These are phyloP conservation scores for Nysson spinosus DNA, from an alignment of 2,888 invertebrate genomes.

Conservation along the genomic window DNA sequence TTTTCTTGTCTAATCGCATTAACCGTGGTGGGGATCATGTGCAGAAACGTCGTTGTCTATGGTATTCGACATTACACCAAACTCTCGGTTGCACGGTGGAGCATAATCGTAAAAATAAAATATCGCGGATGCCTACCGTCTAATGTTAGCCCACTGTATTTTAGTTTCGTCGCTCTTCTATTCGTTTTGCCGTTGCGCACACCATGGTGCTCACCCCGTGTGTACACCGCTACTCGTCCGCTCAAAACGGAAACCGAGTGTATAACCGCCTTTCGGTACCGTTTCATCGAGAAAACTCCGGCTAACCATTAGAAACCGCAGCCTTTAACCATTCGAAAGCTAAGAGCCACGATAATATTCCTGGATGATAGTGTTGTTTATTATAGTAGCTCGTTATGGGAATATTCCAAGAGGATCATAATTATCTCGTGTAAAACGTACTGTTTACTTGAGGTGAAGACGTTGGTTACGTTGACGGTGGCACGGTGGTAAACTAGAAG, in stretches of 20 bases:
- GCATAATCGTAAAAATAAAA: slow-evolving; percentile 55
- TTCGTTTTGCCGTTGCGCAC: slow-evolving; percentile 32
- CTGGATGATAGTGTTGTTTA: too few species aligned
- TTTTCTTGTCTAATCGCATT: too few species aligned
- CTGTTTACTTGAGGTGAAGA: too few species aligned
- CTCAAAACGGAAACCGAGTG: slow-evolving; percentile 53
- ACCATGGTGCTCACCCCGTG: slow-evolving; percentile 27
- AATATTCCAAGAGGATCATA: too few species aligned
- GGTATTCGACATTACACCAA: background rate
- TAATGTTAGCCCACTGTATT: slow-evolving; percentile 55
- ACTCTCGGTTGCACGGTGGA: background rate
- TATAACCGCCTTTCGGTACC: slow-evolving; percentile 53
- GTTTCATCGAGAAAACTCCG: slow-evolving; percentile 43
- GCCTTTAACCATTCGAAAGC: background rate
- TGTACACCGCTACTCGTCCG: slow-evolving; percentile 35
- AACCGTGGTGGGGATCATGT: too few species aligned
- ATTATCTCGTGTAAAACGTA: too few species aligned
- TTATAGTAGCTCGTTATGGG: too few species aligned
- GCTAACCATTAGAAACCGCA: slow-evolving; percentile 29
- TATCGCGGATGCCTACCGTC: slow-evolving; percentile 39
- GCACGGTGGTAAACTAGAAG: too few species aligned
- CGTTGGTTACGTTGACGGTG: too few species aligned
- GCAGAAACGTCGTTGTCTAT: background rate
- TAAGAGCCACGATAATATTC: too few species aligned
- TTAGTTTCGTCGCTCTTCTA: slow-evolving; percentile 30